These are phyloP conservation scores for Telenomus remus DNA, from an alignment of 1,140 invertebrate species.

Conservation along the genomic window DNA sequence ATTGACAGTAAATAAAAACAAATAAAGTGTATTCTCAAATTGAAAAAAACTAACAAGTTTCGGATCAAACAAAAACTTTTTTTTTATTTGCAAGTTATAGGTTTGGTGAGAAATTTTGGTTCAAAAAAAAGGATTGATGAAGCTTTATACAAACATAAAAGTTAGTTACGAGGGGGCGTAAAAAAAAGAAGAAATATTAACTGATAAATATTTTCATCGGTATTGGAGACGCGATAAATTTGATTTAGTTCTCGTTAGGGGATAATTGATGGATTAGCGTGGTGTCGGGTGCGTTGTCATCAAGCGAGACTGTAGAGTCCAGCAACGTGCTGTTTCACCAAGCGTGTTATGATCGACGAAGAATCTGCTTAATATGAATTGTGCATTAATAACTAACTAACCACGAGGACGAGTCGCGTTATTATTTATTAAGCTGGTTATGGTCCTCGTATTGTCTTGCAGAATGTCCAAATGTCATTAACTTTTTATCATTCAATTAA, in stretches of 20 bases:
- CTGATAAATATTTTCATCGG: slow-evolving; percentile 33
- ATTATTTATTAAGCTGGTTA: slow-evolving; percentile 74
- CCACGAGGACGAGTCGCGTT: slow-evolving; percentile 64
- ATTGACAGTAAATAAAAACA: neutral
- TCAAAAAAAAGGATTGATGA: neutral
- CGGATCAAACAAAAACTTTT: too few relatives aligned
- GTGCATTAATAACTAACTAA: slow-evolving; percentile 74
- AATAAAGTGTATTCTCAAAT: too few relatives aligned
- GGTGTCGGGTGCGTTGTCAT: slow-evolving; percentile 21
- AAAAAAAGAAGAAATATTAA: slow-evolving; percentile 1
- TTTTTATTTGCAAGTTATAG: too few relatives aligned
- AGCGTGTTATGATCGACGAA: slow-evolving; percentile 58
- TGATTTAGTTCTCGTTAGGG: slow-evolving; percentile 41
- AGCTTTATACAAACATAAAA: neutral
- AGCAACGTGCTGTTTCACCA: slow-evolving; percentile 5
- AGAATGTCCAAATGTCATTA: slow-evolving; percentile 3
- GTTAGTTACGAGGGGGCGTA: neutral
- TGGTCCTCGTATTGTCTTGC: slow-evolving; percentile 42
- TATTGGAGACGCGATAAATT: slow-evolving; percentile 31
- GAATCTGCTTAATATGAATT: slow-evolving; percentile 73
- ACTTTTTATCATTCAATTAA: slow-evolving; percentile 4
- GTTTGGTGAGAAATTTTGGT: too few relatives aligned
- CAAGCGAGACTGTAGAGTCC: slow-evolving; percentile 9
- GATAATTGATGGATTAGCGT: slow-evolving; percentile 53
- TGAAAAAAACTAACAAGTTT: too few relatives aligned